Base-by-base conservation (phyloP, 64 coral and sea anemone species). In the Montipora efflorescens region DNA sequence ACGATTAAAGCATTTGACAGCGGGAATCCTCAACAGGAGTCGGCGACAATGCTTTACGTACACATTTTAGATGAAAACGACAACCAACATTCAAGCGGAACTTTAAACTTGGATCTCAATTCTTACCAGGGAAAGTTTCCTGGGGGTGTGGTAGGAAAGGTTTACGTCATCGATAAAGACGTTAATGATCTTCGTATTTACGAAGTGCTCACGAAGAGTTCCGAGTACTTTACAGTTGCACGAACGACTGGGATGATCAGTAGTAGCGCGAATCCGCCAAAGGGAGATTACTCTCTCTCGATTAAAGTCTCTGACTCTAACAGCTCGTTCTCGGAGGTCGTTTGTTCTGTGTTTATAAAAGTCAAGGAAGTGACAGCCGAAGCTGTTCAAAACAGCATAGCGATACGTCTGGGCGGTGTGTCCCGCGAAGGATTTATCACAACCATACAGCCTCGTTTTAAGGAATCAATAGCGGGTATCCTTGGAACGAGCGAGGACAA, bases 141-240 rank as follows among this genome's bases (percentile, higher is more conserved):
- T 3, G 95, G 89, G n/a, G 92, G 91, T 21, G 74, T 75, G 49
- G 71, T 99, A 4, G 98, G 95, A 48, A 93, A 90, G 48, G 92
- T 99, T n/a, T 96, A 94, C 19, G 98, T 99, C 76, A 87, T 90
- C 25, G 98, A 99, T 77, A 81, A 88, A 50, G 98, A 99, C 79
- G 95, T 66, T 2, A 89, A 96, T 52, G 98, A 99, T 81, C 14
- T 62, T 52, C 64, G 98, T 43, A 88, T 84, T 50, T 99, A 99
- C 70, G 44, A 76, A 15, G 18, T 96, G 1, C 1, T 89, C 4
- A 64, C 84, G 5, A 78, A 80, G 49, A 91, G 68, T 46, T 80
- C 92, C 71, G 92, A 81, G 15, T 87, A 87, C 14, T 99, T 99
- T 44, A 81, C 47, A 5, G 89, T 99, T 4, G 76, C 96, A 67